Conservation (phyloP, 2,888 invertebrate genomes). For the Diachrysia chrysitis region DNA sequence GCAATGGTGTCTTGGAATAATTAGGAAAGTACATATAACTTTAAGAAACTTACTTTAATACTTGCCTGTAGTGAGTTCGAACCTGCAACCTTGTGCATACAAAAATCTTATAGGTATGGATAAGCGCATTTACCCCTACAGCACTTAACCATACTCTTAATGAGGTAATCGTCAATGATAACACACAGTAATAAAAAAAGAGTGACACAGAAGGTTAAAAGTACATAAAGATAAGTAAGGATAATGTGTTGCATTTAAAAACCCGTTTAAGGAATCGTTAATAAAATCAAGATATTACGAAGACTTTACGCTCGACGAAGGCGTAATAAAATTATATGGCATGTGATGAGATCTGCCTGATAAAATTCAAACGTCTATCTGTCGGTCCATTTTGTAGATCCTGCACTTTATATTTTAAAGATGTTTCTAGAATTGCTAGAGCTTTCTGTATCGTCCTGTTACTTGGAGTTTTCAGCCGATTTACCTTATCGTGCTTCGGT, state of each 20-base stretch:
- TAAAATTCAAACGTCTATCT: conserved; percentile 45
- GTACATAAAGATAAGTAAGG: conserved; percentile 35
- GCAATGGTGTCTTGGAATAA: too few species aligned
- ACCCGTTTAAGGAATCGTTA: conserved; percentile 54
- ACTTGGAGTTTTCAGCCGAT: conserved; percentile 11
- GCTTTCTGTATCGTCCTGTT: conserved; percentile 9
- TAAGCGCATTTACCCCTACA: neutral
- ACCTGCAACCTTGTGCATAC: too few species aligned
- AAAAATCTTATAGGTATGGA: too few species aligned
- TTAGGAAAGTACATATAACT: too few species aligned
- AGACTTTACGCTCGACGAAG: conserved; percentile 36
- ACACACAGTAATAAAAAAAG: neutral
- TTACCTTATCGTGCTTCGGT: neutral
- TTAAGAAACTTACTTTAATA: too few species aligned
- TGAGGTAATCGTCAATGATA: neutral
- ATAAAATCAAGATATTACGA: conserved; percentile 52
- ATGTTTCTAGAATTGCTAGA: conserved; percentile 19
- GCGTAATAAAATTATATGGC: conserved; percentile 55
- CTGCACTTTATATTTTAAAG: conserved; percentile 41
- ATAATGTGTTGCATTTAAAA: conserved; percentile 48
- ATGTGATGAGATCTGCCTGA: conserved; percentile 45
- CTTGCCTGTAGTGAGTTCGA: too few species aligned
- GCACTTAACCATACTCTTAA: neutral
- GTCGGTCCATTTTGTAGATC: conserved; percentile 41
- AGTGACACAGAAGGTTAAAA: conserved; percentile 14